Evolutionary conservation across 2,888 invertebrate genomes (phyloP).

Genomic region (Hylaea fasciaria): DNA sequence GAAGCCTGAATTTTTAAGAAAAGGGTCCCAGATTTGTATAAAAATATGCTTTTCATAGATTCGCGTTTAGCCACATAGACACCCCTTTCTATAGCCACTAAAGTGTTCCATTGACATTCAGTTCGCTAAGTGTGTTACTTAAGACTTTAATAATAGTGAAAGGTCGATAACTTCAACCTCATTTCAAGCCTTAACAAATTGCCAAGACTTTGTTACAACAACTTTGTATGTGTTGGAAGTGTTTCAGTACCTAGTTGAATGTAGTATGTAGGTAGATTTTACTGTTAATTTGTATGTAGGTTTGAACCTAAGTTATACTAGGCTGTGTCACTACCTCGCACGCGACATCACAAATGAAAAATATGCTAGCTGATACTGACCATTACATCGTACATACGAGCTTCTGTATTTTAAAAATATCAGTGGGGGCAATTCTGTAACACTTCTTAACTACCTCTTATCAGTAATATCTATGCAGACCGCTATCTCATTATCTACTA

Average conservation of each 20-base stretch:
- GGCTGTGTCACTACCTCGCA: neutral
- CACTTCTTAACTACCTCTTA: neutral
- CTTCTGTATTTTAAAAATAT: too few species aligned
- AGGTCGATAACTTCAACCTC: slow-evolving; percentile 35
- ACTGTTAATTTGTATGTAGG: slow-evolving; percentile 34
- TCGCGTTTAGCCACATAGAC: neutral
- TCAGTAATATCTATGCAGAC: slow-evolving; percentile 29
- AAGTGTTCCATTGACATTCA: slow-evolving; percentile 30
- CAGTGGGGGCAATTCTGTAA: too few species aligned
- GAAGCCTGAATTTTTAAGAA: too few species aligned
- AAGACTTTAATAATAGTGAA: slow-evolving; percentile 35
- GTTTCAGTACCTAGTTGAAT: slow-evolving; percentile 32
- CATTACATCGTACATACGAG: neutral
- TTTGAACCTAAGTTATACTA: slow-evolving; percentile 23
- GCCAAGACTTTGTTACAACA: slow-evolving; percentile 33
- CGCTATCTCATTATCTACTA: slow-evolving; percentile 31
- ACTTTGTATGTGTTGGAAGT: slow-evolving; percentile 32
- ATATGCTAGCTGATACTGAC: neutral
- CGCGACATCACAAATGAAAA: neutral
- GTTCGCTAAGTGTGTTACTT: slow-evolving; percentile 34
- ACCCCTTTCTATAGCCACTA: slow-evolving; percentile 13
- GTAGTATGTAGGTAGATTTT: slow-evolving; percentile 32
- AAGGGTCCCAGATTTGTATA: neutral
- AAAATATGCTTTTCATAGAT: neutral
- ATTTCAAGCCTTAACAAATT: slow-evolving; percentile 32